Percentiles rank a stretch among this genome's conserved stretches.
Conservation (phyloP, 2,797 vertebrate genomes). For the Myiotriccus ornatus region DNA sequence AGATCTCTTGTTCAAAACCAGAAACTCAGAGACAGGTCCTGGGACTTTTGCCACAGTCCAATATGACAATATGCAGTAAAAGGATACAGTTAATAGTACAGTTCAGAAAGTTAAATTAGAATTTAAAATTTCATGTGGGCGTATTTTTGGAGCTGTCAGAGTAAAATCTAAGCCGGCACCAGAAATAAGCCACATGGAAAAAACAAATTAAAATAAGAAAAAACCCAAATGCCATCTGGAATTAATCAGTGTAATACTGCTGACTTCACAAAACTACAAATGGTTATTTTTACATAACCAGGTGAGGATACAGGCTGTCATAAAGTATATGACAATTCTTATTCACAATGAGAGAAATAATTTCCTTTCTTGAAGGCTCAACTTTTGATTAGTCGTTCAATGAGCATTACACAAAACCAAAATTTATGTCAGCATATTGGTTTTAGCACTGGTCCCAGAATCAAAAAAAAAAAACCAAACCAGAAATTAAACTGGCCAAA, state of each 20-base stretch:
- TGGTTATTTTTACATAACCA: constrained; percentile 2
- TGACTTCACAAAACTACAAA: constrained; percentile 1
- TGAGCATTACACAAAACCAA: neutral
- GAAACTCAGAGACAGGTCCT: neutral
- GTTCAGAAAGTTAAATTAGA: neutral
- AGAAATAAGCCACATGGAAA: neutral
- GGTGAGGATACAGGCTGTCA: neutral
- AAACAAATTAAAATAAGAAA: neutral
- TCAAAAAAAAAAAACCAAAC: neutral
- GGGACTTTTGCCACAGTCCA: neutral
- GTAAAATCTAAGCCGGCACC: neutral
- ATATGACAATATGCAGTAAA: neutral
- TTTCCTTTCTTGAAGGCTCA: neutral
- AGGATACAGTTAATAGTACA: neutral
- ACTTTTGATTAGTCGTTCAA: neutral
- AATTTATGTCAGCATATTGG: neutral
- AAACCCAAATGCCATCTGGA: neutral
- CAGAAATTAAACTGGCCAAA: neutral
- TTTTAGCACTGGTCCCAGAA: neutral
- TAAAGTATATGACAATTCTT: neutral
- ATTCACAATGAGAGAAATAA: neutral
- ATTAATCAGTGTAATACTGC: constrained; percentile 3
- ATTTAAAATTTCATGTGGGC: neutral
- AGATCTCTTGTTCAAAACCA: neutral
- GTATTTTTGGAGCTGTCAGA: neutral